Evolutionary conservation across 2,888 invertebrate genomes (phyloP), one percentile per base, ranked within the genome.

Genomic region (Apeira syringaria): DNA sequence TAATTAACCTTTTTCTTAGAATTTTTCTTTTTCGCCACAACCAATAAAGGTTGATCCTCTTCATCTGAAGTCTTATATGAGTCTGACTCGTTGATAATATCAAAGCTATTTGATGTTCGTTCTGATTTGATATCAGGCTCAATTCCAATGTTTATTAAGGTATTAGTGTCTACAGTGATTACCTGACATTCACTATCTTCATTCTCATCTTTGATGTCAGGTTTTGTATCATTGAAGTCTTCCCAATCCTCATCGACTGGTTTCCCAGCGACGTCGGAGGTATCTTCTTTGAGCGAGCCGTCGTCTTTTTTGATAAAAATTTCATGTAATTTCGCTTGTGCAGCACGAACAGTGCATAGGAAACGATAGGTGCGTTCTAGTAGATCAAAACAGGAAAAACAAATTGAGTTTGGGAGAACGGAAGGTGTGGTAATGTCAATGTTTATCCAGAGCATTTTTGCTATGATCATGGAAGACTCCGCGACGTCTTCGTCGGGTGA

Each of bases 361-460:
- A 89, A 89, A 5, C 64, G 51, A 80, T 84, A 89, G 1, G 88
- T 86, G 48, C 82, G 78, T 59, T 88, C 87, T 39, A 89, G 54
- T 31, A 73, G 60, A 49, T 87, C 88, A 59, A 85, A 88, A 53
- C 89, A 89, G 2, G 86, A 73, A 52, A 78, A 89, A 52, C 89
- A 89, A 47, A 88, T 86, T 1, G 80, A 73, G 9, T 69, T 80
- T 2, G 89, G 89, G 11, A 88, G 70, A 3, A 43, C 42, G 52
- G 65, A 68, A 5, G 66, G 50, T 4, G 62, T 28, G 13, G 74
- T 64, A 55, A 84, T 58, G 57, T 87, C 80, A 25, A 89, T 68
- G 54, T 88, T 89, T 54, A 89, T 85, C 86, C 86, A 88, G 1
- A 64, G 63, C 74, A 88, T 74, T 69, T 89, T 89, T 1, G 67